Percentiles rank a stretch among this genome's conserved stretches.
phyloP scores from a whole-genome alignment of 2,113 vertebrate genomes.

The Indri indri region DNA sequence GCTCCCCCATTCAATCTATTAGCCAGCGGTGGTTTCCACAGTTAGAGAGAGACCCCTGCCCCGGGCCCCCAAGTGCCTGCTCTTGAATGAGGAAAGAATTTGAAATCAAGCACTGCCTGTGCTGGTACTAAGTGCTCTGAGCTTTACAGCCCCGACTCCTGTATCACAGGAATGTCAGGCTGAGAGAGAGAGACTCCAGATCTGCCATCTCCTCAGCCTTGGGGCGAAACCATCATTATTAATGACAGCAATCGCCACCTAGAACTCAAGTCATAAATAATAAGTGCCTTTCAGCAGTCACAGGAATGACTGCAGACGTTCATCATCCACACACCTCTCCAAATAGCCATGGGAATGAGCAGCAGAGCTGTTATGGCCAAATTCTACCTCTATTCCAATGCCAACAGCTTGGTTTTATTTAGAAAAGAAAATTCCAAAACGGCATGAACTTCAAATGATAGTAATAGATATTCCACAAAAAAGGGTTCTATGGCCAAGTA shows the following conservation, averaged over 20 bases:
- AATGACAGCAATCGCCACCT: constrained; percentile 69
- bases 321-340: constrained; percentile 62
- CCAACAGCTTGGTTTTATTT: constrained; percentile 46
- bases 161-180: constrained; percentile 66
- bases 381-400: constrained; percentile 36
- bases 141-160: constrained; percentile 57
- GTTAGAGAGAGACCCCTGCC: constrained; percentile 42
- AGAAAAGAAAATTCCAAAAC: constrained; percentile 25
- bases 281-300: constrained; percentile 70
- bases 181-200: constrained; percentile 66
- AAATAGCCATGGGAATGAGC: constrained; percentile 51
- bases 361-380: neutral
- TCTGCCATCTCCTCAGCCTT: constrained; percentile 50
- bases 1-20: constrained; percentile 51
- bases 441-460: constrained; percentile 6
- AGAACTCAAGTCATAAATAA: constrained; percentile 74
- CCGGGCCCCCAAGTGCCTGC: constrained; percentile 27
- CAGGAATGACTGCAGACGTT: constrained; percentile 55
- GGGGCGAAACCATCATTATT: constrained; percentile 71
- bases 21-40: constrained; percentile 56
- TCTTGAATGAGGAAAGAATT: constrained; percentile 64
- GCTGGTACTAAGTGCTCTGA: constrained; percentile 60
- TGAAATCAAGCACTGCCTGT: constrained; percentile 60
- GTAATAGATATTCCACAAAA: neutral
- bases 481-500: neutral